Evolutionary conservation across 2,888 invertebrate genomes (phyloP).

Genomic region (Cyrtodaria siliqua): DNA sequence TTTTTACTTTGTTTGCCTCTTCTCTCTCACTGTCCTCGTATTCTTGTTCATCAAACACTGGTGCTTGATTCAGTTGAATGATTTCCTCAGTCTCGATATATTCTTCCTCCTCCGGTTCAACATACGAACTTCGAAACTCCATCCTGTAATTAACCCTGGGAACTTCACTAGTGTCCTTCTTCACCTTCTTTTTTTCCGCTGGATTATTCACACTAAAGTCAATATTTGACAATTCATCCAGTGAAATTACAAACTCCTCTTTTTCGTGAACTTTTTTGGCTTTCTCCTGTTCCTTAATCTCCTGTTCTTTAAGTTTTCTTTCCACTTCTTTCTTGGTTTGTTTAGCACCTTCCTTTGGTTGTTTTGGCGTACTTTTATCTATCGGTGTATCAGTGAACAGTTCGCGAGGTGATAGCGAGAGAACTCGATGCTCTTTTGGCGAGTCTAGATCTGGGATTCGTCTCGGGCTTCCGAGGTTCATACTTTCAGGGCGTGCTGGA

Average conservation of each 20-base stretch:
- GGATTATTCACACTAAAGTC: slow-evolving; percentile 62
- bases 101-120: background rate
- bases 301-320: slow-evolving; percentile 3
- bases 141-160: slow-evolving; percentile 56
- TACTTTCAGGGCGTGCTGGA: slow-evolving; percentile 14
- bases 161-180: slow-evolving; percentile 20
- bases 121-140: slow-evolving; percentile 48
- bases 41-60: slow-evolving; percentile 29
- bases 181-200: slow-evolving; percentile 42
- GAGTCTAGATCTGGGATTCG: slow-evolving; percentile 64
- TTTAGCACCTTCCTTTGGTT: slow-evolving; percentile 6
- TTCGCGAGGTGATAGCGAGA: slow-evolving; percentile 35
- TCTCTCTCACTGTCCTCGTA: slow-evolving; percentile 23
- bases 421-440: slow-evolving; percentile 55
- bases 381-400: slow-evolving; percentile 41
- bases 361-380: slow-evolving; percentile 22
- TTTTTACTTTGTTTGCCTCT: slow-evolving; percentile 58
- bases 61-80: slow-evolving; percentile 22
- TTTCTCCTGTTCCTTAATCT: slow-evolving; percentile 1
- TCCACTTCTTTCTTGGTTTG: slow-evolving; percentile 8
- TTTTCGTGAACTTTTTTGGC: slow-evolving; percentile 58
- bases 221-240: slow-evolving; percentile 75
- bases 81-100: slow-evolving; percentile 35
- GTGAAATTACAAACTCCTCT: slow-evolving; percentile 79
- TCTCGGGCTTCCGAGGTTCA: slow-evolving; percentile 39